Conservation (phyloP, 2,797 vertebrate species). For the Gymnothorax reevesii region DNA sequence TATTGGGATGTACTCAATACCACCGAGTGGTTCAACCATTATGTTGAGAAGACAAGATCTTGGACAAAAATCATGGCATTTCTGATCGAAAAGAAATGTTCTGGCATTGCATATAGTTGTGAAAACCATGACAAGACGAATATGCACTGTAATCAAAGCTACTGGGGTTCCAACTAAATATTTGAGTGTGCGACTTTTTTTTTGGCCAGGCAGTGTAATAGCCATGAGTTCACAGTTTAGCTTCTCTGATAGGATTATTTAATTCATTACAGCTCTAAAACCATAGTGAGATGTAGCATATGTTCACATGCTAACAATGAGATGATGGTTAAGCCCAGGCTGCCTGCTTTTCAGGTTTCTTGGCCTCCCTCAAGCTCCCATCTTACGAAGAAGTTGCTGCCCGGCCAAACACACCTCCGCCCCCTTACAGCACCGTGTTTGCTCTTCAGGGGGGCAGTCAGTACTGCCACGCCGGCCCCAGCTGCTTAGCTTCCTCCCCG, state of each 20-base stretch:
- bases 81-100: no score
- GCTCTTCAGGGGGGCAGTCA: slow-evolving; percentile 67
- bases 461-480: slow-evolving; percentile 57
- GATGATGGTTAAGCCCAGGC: background rate
- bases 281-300: background rate
- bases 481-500: slow-evolving; percentile 70
- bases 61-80: no score
- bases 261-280: background rate
- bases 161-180: no score
- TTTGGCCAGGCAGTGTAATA: no score
- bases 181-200: no score
- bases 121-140: no score
- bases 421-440: slow-evolving; percentile 81
- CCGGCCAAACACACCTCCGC: slow-evolving; percentile 82
- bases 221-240: no score
- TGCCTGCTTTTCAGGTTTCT: slow-evolving; percentile 69
- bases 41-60: no score
- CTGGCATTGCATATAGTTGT: no score
- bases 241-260: background rate
- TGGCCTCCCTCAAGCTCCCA: slow-evolving; percentile 87
- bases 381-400: slow-evolving; percentile 89
- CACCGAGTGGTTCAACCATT: no score
- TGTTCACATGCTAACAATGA: background rate
- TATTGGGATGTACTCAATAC: no score
- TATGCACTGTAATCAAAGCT: no score